These are phyloP conservation scores for Sander lucioperca DNA, from an alignment of 2,113 vertebrate species.

Conservation along the genomic window DNA sequence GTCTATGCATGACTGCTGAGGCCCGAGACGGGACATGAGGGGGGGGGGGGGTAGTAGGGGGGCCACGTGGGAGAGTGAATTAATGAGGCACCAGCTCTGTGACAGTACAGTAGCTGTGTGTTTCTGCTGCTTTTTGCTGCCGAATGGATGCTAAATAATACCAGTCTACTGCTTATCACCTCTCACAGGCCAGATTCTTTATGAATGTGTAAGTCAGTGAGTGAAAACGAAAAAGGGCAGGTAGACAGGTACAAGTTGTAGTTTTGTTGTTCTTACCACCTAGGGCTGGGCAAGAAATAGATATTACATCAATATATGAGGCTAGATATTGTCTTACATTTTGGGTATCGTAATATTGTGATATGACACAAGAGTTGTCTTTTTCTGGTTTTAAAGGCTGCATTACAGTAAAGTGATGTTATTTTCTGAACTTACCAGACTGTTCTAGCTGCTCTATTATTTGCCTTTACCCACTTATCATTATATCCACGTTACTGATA, in stretches of 20 bases:
- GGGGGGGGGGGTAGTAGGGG: conserved; percentile 4
- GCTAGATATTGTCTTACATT: too few species aligned
- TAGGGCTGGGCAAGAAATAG: too few species aligned
- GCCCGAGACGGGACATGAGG: conserved; percentile 5
- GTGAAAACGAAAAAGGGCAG: background rate
- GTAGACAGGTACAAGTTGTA: background rate
- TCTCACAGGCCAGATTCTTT: background rate
- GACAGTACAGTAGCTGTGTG: conserved; percentile 65
- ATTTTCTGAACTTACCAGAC: too few species aligned
- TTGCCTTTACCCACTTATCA: too few species aligned
- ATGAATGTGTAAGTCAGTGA: background rate
- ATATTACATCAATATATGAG: too few species aligned
- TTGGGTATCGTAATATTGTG: too few species aligned
- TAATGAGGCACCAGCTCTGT: conserved; percentile 67
- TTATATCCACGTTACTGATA: too few species aligned
- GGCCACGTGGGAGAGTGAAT: conserved; percentile 77
- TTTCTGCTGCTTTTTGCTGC: conserved; percentile 23
- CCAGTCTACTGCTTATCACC: background rate
- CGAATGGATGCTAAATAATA: conserved; percentile 13
- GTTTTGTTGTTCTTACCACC: background rate
- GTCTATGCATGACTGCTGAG: conserved; percentile 27
- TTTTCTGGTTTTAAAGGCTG: too few species aligned
- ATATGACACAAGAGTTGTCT: too few species aligned
- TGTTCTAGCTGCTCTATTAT: too few species aligned
- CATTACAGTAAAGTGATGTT: too few species aligned